phyloP scores from a whole-genome alignment of 2,888 invertebrate genomes.

The Fabriciana adippe region DNA sequence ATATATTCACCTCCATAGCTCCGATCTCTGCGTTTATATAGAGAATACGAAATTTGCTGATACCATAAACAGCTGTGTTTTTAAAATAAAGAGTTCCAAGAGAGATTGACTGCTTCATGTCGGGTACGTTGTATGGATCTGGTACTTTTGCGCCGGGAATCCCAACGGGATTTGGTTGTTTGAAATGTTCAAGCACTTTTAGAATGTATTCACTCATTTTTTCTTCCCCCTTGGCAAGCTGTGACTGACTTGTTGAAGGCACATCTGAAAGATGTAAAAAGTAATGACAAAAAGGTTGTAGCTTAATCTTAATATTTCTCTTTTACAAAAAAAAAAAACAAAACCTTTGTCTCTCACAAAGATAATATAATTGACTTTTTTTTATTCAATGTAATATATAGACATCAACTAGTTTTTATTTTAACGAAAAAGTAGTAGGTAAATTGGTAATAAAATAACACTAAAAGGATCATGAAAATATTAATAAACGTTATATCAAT shows the following conservation, averaged over 20 bases:
- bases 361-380: too few relatives aligned
- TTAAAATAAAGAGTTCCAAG: conserved; percentile 87
- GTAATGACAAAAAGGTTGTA: background rate
- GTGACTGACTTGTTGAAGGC: conserved; percentile 39
- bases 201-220: conserved; percentile 88
- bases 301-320: background rate
- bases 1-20: conserved; percentile 85
- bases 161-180: conserved; percentile 90
- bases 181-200: conserved; percentile 89
- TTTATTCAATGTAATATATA: too few relatives aligned
- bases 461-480: too few relatives aligned
- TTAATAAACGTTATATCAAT: too few relatives aligned
- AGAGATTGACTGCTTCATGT: conserved; percentile 87
- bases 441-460: too few relatives aligned
- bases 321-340: background rate
- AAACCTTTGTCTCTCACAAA: background rate
- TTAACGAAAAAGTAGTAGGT: too few relatives aligned
- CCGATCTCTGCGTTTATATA: conserved; percentile 88
- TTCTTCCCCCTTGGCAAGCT: conserved; percentile 79
- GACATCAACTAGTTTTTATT: too few relatives aligned
- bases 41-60: conserved; percentile 90
- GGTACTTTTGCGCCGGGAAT: conserved; percentile 90
- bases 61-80: conserved; percentile 87
- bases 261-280: conserved; percentile 38
- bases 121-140: conserved; percentile 91